A percentile compares a stretch with the other conserved stretches of the same genome.
Evolutionary conservation across 2,888 invertebrate genomes (phyloP).

Genomic region (Tridacna gigas): DNA sequence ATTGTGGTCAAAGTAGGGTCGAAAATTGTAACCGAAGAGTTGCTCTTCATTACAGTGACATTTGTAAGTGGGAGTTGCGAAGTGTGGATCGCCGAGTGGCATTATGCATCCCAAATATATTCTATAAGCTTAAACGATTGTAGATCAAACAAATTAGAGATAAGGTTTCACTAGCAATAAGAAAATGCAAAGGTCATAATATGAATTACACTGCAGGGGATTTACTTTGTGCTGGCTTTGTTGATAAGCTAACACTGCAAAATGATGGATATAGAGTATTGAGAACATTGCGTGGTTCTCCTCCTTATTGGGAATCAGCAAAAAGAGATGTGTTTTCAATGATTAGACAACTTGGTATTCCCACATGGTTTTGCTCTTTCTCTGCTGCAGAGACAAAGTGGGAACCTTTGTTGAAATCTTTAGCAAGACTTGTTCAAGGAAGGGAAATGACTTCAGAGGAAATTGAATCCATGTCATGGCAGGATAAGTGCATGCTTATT

Average conservation of each 20-base stretch:
- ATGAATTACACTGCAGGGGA: slow-evolving; percentile 41
- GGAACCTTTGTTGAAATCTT: too few relatives aligned
- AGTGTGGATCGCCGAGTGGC: slow-evolving; percentile 47
- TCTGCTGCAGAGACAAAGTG: slow-evolving; percentile 67
- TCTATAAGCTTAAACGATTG: slow-evolving; percentile 46
- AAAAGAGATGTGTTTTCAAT: slow-evolving; percentile 68
- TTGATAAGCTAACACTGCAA: slow-evolving; percentile 41
- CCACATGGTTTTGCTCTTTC: slow-evolving; percentile 31
- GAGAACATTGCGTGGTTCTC: slow-evolving; percentile 54
- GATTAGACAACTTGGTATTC: slow-evolving; percentile 52
- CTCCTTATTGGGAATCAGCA: slow-evolving; percentile 66
- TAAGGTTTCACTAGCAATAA: slow-evolving; percentile 31
- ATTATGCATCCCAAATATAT: slow-evolving; percentile 35
- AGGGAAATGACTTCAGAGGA: slow-evolving; percentile 35
- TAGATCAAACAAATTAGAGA: slow-evolving; percentile 46
- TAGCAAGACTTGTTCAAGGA: too few relatives aligned
- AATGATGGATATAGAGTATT: slow-evolving; percentile 60
- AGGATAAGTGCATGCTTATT: slow-evolving; percentile 32
- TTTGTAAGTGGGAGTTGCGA: slow-evolving; percentile 39
- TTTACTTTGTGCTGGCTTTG: slow-evolving; percentile 19
- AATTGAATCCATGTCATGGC: slow-evolving; percentile 28
- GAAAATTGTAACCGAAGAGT: neutral
- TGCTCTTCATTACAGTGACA: slow-evolving; percentile 22
- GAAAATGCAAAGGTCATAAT: slow-evolving; percentile 48
- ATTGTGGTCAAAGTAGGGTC: slow-evolving; percentile 35